Percentiles rank a stretch among this genome's conserved stretches.
Conservation (phyloP, 2,113 vertebrate genomes). For the Sterrhoptilus dennistouni region DNA sequence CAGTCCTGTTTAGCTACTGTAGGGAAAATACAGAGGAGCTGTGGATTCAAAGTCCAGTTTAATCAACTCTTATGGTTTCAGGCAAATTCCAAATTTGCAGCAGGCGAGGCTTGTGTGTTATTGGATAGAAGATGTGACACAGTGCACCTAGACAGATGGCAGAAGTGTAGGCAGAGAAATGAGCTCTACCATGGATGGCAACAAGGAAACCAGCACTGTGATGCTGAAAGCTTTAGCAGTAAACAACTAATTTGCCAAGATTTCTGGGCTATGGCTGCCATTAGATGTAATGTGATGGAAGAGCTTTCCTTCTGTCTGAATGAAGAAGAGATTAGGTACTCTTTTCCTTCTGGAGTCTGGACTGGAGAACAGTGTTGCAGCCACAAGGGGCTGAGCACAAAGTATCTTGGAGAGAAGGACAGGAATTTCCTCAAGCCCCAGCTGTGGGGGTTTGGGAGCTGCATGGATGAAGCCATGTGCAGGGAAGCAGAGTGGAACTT, state of each 20-base stretch:
- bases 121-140: neutral
- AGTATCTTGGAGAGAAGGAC: neutral
- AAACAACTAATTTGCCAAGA: neutral
- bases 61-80: neutral
- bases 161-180: neutral
- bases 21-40: neutral
- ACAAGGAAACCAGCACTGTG: neutral
- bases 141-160: neutral
- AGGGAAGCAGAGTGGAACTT: neutral
- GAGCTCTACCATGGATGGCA: neutral
- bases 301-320: neutral
- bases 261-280: neutral
- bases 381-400: neutral
- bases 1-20: neutral
- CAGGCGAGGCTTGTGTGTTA: neutral
- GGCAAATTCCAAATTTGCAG: neutral
- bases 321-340: neutral
- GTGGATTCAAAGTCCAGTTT: neutral
- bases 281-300: neutral
- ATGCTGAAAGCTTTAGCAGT: neutral
- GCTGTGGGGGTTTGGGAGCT: neutral
- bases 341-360: neutral
- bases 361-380: neutral
- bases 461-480: neutral
- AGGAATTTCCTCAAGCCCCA: neutral